phyloP scores from a whole-genome alignment of 2,113 vertebrate species.

The Typhlomys cinereus region DNA sequence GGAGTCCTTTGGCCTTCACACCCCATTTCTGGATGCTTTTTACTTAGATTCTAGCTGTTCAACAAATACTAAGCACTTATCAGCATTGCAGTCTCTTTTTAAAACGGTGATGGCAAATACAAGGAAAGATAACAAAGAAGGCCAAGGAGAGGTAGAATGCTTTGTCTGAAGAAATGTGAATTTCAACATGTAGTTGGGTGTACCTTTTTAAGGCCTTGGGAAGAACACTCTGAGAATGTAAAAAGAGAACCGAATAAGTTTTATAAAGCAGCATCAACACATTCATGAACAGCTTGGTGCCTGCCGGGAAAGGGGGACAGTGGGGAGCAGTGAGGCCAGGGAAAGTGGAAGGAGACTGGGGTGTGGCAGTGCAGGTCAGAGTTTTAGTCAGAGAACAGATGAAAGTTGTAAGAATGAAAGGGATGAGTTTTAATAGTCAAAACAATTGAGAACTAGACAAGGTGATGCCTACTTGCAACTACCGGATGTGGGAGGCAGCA shows the following conservation, averaged over 20 bases:
- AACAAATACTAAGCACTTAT: background rate
- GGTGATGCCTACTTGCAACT: background rate
- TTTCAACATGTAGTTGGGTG: background rate
- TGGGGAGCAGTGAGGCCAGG: background rate
- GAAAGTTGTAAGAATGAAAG: background rate
- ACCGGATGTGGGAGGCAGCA: background rate
- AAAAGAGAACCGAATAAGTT: background rate
- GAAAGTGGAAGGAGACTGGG: background rate
- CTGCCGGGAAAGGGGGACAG: background rate
- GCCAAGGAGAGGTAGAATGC: background rate
- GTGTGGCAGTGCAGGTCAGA: too few species aligned
- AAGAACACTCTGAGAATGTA: background rate
- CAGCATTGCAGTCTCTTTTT: background rate
- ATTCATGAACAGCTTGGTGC: background rate
- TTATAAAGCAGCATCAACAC: fast-evolving
- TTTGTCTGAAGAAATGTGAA: background rate
- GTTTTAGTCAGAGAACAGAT: background rate
- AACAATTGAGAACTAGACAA: background rate
- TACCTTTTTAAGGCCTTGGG: too few species aligned
- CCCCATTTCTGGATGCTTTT: background rate
- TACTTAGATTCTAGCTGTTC: background rate
- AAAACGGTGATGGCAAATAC: background rate
- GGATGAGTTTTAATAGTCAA: background rate
- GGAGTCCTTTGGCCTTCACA: background rate
- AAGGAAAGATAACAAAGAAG: background rate